These are phyloP conservation scores for Caprella mutica DNA, from an alignment of 2,888 invertebrate genomes.

Conservation along the genomic window DNA sequence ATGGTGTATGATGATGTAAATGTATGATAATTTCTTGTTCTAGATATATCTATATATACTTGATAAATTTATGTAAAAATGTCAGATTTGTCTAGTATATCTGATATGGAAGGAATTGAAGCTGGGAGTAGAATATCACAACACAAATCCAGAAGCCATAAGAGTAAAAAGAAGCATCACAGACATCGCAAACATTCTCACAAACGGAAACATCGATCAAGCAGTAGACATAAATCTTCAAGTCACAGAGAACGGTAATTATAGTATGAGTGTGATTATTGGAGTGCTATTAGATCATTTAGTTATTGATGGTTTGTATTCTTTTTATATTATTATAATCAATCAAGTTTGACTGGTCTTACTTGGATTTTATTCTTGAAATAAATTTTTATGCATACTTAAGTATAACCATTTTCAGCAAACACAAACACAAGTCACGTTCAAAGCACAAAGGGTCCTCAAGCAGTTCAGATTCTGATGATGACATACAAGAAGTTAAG, in stretches of 20 bases:
- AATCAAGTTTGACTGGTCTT: neutral
- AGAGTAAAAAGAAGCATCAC: conserved; percentile 33
- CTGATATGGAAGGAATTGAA: conserved; percentile 3
- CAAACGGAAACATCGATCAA: conserved; percentile 31
- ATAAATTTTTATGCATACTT: neutral
- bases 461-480: neutral
- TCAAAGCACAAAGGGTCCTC: neutral
- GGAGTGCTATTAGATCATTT: neutral
- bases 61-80: too few species aligned
- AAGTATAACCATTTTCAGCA: too few species aligned
- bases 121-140: neutral
- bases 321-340: neutral
- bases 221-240: conserved; percentile 31
- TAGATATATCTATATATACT: too few species aligned
- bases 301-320: neutral
- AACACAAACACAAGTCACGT: conserved; percentile 1
- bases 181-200: conserved; percentile 30
- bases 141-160: conserved; percentile 17
- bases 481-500: neutral
- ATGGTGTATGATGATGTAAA: too few species aligned
- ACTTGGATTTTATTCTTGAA: neutral
- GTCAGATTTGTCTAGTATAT: neutral
- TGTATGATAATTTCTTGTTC: too few species aligned
- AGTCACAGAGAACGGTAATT: conserved; percentile 29
- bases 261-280: neutral